Evolutionary conservation across 2,797 vertebrate genomes (phyloP).

Genomic region (Limosa lapponica): DNA sequence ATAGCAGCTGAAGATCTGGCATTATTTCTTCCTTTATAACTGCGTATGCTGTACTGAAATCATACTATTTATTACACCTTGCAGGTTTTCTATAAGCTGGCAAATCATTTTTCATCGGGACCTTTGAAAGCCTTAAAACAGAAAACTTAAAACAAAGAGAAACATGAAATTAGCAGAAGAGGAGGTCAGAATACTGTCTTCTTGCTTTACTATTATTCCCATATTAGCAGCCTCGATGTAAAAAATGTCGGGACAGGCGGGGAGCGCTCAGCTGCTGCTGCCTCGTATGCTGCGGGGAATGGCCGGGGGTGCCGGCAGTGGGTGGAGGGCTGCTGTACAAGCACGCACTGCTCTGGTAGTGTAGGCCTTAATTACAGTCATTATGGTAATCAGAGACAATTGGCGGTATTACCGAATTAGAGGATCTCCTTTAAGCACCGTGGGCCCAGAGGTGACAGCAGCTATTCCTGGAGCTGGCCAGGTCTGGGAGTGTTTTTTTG

Average conservation of each 20-base stretch:
- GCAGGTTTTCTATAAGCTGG: not conserved
- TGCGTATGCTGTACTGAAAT: not conserved
- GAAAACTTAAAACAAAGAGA: not conserved
- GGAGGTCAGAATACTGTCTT: not conserved
- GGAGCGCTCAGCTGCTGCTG: accelerated
- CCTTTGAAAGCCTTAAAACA: not conserved
- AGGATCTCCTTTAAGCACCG: not conserved
- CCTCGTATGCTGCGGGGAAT: accelerated
- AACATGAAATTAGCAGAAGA: not conserved
- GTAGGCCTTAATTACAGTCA: not conserved
- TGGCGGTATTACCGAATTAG: not conserved
- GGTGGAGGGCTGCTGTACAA: not conserved
- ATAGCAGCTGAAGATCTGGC: not conserved
- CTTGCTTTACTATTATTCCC: not conserved
- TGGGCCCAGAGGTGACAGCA: not conserved
- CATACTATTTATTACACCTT: not conserved
- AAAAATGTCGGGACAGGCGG: not conserved
- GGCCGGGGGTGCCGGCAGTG: accelerated
- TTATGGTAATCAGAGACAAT: not conserved
- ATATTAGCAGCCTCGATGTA: not conserved
- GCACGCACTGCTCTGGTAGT: not conserved
- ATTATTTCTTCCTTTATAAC: not conserved
- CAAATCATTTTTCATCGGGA: not conserved
- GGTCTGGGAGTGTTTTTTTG: not conserved
- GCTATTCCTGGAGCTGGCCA: not conserved